These are phyloP conservation scores for Belgica antarctica DNA, from an alignment of 2,888 invertebrate species.

Conservation along the genomic window DNA sequence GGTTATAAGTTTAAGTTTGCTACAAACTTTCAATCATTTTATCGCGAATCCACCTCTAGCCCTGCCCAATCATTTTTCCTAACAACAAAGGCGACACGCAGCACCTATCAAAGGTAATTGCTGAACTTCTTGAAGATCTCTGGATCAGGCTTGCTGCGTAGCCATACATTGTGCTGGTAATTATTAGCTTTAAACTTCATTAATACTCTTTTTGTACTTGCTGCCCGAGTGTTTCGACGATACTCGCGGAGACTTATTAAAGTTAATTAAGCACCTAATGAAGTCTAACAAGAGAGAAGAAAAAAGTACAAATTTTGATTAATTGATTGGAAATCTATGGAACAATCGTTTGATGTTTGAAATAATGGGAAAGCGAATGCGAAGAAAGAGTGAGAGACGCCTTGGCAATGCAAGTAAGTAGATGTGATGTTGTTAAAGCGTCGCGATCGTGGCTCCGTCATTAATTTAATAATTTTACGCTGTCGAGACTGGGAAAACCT, in stretches of 20 bases:
- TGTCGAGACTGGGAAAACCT: background rate
- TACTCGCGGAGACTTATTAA: conserved; percentile 27
- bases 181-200: background rate
- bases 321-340: conserved; percentile 39
- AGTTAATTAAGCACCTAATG: conserved; percentile 39
- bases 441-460: background rate
- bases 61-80: too few relatives aligned
- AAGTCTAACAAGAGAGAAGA: conserved; percentile 27
- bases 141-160: too few relatives aligned
- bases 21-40: too few relatives aligned
- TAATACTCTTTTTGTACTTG: background rate
- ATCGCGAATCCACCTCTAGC: too few relatives aligned
- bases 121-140: background rate
- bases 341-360: conserved; percentile 7
- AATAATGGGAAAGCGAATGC: background rate
- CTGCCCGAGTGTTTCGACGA: background rate
- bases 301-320: conserved; percentile 29
- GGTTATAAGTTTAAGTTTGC: too few relatives aligned
- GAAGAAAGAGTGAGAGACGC: background rate
- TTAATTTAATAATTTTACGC: conserved; percentile 11
- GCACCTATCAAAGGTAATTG: background rate
- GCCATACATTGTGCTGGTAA: background rate
- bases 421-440: background rate
- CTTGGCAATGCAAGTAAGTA: background rate
- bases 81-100: background rate